Evolutionary conservation across 2,888 invertebrate genomes (phyloP).

Genomic region (Sialis lutaria): DNA sequence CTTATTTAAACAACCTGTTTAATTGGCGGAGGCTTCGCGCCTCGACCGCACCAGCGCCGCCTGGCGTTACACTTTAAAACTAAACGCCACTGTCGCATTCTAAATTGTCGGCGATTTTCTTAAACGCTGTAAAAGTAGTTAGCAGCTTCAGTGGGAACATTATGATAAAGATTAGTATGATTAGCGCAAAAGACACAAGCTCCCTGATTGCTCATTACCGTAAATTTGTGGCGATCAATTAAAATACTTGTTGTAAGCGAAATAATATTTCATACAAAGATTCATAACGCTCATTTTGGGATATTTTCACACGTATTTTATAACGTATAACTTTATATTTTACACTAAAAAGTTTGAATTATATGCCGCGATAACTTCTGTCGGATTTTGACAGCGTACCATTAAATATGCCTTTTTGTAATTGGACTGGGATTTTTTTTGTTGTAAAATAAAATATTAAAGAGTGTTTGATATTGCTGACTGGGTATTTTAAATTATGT

Average conservation of each 20-base stretch:
- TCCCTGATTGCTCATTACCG: constrained; percentile 23
- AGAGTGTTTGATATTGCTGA: too few relatives aligned
- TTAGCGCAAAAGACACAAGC: constrained; percentile 22
- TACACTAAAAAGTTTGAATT: too few relatives aligned
- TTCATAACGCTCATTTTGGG: background rate
- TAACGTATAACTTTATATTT: too few relatives aligned
- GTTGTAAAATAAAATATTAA: too few relatives aligned
- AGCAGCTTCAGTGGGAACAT: constrained; percentile 20
- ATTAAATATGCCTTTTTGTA: too few relatives aligned
- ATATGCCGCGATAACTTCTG: too few relatives aligned
- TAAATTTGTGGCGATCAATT: constrained; percentile 7
- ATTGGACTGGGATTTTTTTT: too few relatives aligned
- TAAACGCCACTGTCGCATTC: constrained; percentile 20
- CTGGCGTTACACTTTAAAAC: constrained; percentile 1
- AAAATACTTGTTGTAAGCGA: background rate
- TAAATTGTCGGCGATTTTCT: constrained; percentile 28
- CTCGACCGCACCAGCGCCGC: background rate
- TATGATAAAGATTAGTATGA: constrained; percentile 26
- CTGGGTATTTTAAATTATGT: too few relatives aligned
- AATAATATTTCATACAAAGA: background rate
- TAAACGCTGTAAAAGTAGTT: constrained; percentile 29
- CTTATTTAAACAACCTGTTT: background rate
- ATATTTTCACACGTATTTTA: background rate
- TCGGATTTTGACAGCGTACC: too few relatives aligned
- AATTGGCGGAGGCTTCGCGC: background rate